Percentiles rank a stretch among this genome's conserved stretches.
Evolutionary conservation across 2,797 vertebrate species (phyloP).

Genomic region (Tamandua tetradactyla): DNA sequence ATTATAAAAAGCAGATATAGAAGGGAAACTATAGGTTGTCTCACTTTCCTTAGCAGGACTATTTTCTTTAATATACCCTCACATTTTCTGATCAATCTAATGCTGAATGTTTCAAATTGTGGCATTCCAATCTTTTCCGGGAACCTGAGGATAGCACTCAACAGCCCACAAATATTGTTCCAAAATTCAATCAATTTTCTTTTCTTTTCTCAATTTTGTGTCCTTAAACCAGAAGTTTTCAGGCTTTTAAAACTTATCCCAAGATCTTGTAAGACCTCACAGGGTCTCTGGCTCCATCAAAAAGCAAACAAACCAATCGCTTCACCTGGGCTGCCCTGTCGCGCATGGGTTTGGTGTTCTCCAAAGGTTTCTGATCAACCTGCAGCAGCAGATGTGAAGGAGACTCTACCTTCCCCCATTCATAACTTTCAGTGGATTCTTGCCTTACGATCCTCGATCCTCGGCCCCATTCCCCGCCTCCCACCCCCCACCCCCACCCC

Average conservation of each 20-base stretch:
- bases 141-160: not conserved
- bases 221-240: not conserved
- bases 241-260: not conserved
- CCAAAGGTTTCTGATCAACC: not conserved
- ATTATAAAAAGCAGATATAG: slow-evolving; percentile 5
- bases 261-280: not conserved
- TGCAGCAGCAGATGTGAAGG: not conserved
- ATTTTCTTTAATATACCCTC: not conserved
- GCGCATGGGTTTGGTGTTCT: not conserved
- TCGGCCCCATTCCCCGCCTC: too few species aligned
- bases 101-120: not conserved
- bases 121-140: not conserved
- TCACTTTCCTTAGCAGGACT: not conserved
- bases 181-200: not conserved
- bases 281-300: not conserved
- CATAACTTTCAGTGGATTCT: not conserved
- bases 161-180: not conserved
- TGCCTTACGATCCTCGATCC: not conserved
- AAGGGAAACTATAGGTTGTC: not conserved
- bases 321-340: not conserved
- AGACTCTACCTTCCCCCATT: not conserved
- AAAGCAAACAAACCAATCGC: not conserved
- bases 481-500: too few species aligned
- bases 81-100: not conserved
- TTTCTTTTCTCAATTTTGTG: not conserved